Evolutionary conservation across 1,140 invertebrate genomes (phyloP), one percentile per base, ranked within the genome.

Genomic region (Euglossa dilemma): DNA sequence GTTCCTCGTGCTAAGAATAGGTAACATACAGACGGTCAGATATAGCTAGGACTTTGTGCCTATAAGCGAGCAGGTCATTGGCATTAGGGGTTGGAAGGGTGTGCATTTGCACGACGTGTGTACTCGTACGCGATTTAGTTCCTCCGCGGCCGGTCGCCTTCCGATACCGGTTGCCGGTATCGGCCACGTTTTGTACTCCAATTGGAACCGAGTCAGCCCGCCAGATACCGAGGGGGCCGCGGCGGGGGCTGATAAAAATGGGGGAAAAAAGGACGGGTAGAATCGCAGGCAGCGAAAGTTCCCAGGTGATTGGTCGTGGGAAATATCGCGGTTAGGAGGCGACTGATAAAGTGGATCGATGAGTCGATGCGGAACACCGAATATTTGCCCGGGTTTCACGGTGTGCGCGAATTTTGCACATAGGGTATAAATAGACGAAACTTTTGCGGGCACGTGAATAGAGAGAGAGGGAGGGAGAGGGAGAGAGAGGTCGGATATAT

Each of bases 31-130:
- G 91, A 90, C 90, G 90, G 85, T 90, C 88, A 84, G 86, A 91
- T 91, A 91, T 91, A 89, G 89, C 89, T 91, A 90, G 83, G 90
- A 93, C 89, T 93, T 92, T 92, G 91, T 89, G 89, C 90, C 90
- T 91, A 93, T 93, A 93, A 92, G 90, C 88, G 88, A 89, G 86
- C 89, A 91, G 92, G 92, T 93, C 92, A 93, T 93, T 93, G 92
- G 92, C 92, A 90, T 89, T 93, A 90, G 90, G 87, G 90, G 91
- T 91, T 91, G 90, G 89, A 85, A 91, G 89, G 84, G 87, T 90
- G 90, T 85, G 86, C 89, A 91, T 92, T 88, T 90, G 80, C 84
- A 73, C 82, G 71, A 73, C 70, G 83, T 72, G 84, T 84, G 86
- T 84, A 74, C 77, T 63, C 50, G 74, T 84, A 80, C 56, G 61